phyloP scores from a whole-genome alignment of 2,888 invertebrate species.

The Fragum sueziense region DNA sequence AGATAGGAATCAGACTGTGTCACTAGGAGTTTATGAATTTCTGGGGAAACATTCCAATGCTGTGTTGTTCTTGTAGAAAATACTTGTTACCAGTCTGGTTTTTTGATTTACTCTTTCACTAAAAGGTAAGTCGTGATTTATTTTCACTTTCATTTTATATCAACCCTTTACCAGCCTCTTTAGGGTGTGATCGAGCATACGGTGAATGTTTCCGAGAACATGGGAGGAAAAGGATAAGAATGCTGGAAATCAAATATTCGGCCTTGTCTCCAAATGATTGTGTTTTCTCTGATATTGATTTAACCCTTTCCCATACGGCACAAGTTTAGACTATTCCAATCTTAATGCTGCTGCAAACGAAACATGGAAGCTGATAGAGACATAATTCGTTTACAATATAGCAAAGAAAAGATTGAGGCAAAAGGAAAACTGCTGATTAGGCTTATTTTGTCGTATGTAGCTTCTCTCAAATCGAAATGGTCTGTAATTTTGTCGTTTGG shows the following conservation, averaged over 20 bases:
- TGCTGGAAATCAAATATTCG: not conserved
- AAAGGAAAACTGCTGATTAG: too few relatives aligned
- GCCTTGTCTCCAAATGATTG: too few relatives aligned
- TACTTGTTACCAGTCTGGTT: slow-evolving; percentile 8
- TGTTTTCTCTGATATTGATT: too few relatives aligned
- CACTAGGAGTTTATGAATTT: slow-evolving; percentile 6
- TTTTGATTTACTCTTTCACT: not conserved
- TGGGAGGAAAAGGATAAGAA: not conserved
- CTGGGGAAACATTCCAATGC: slow-evolving; percentile 9
- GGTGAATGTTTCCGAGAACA: not conserved
- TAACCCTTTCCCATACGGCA: too few relatives aligned
- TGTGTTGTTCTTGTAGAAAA: not conserved
- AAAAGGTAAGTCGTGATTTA: not conserved
- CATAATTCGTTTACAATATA: too few relatives aligned
- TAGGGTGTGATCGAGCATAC: not conserved
- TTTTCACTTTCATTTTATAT: not conserved
- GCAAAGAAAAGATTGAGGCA: too few relatives aligned
- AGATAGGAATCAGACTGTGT: slow-evolving; percentile 5
- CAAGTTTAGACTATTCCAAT: too few relatives aligned
- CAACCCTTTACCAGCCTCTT: not conserved
- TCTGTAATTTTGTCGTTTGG: not conserved
- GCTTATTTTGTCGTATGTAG: too few relatives aligned
- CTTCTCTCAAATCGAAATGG: too few relatives aligned
- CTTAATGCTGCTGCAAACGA: too few relatives aligned
- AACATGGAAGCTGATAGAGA: too few relatives aligned